Evolutionary conservation across 2,113 vertebrate genomes (phyloP), one percentile per base, ranked within the genome.

Genomic region (Pagrus major): DNA sequence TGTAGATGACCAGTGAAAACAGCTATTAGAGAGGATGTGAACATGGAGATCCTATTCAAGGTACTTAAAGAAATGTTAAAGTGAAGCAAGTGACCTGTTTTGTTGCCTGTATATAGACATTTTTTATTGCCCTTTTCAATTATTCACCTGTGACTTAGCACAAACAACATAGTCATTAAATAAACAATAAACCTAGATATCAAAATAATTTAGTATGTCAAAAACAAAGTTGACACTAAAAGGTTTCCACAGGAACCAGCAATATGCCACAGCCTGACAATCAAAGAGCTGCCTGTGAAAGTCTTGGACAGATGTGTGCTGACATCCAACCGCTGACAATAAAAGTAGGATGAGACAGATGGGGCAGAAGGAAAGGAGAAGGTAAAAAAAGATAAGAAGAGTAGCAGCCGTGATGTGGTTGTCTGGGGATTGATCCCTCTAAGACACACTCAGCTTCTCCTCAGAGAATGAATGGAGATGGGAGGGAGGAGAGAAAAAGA

Each of bases 351-450:
- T 68, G 69, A 86, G 81, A 75, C 42, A 61, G 81, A 69, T 55
- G 63, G 70, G 68, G 55, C 42, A 76, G 61, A 73, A 72, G 47
- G 44, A 82, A 80, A 39, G 33, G 39, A 74, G 71, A 76, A 31
- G 52, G 37, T 15, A 9, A 46, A n/a, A 69, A 63, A 67, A 70
- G 79, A 79, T 85, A 85, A 78, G 79, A 80, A 71, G 77, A 78
- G 44, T 41, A 35, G 56, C 65, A 70, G 71, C 75, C 84, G 72
- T 23, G 73, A 52, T 81, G 85, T 61, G 37, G 67, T 75, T 82
- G 88, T 89, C 85, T 72, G 75, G 84, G 90, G 89, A 91, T 61
- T 89, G 87, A 91, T 89, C 82, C 92, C 88, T 85, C 79, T 21
- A 85, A 88, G 86, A 92, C 76, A 79, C 78, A 61, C 79, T 85